These are phyloP conservation scores for Pao palembangensis DNA, from an alignment of 2,113 vertebrate species.

Conservation along the genomic window DNA sequence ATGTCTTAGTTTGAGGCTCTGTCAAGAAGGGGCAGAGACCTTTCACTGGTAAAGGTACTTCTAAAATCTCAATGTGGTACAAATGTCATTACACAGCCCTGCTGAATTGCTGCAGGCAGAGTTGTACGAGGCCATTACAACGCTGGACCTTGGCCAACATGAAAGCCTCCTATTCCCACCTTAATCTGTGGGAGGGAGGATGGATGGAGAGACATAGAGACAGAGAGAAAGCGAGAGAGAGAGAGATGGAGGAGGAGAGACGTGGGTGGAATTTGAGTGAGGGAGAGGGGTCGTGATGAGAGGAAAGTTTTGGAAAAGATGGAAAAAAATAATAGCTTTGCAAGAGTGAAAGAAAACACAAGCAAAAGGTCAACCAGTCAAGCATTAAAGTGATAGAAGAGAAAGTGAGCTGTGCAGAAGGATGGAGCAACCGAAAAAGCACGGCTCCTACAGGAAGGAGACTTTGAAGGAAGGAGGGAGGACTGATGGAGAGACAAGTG, in stretches of 20 bases:
- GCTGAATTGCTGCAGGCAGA: conserved; percentile 38
- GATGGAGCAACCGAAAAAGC: conserved; percentile 35
- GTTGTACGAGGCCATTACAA: conserved; percentile 40
- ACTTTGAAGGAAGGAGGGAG: conserved; percentile 39
- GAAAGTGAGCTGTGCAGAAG: conserved; percentile 23
- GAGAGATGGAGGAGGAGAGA: conserved; percentile 25
- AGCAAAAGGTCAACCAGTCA: conserved; percentile 31
- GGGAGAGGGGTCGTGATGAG: conserved; percentile 18
- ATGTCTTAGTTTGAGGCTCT: conserved; percentile 33
- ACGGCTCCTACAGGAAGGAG: conserved; percentile 42
- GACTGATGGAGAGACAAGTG: conserved; percentile 22
- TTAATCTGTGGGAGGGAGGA: conserved; percentile 59
- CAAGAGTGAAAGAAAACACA: conserved; percentile 20
- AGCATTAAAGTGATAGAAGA: conserved; percentile 25
- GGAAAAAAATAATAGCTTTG: not conserved
- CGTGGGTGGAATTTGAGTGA: conserved; percentile 29
- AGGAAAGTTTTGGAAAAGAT: conserved; percentile 17
- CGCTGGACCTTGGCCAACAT: conserved; percentile 59
- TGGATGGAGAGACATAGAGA: conserved; percentile 26
- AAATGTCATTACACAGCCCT: conserved; percentile 39
- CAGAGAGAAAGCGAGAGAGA: conserved; percentile 11
- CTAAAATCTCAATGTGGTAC: conserved; percentile 32
- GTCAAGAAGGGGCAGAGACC: conserved; percentile 27
- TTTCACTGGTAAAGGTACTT: conserved; percentile 16
- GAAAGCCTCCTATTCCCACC: conserved; percentile 64